These are phyloP conservation scores for Pangasius mekongensis DNA, from an alignment of 2,797 vertebrate genomes.

Conservation along the genomic window DNA sequence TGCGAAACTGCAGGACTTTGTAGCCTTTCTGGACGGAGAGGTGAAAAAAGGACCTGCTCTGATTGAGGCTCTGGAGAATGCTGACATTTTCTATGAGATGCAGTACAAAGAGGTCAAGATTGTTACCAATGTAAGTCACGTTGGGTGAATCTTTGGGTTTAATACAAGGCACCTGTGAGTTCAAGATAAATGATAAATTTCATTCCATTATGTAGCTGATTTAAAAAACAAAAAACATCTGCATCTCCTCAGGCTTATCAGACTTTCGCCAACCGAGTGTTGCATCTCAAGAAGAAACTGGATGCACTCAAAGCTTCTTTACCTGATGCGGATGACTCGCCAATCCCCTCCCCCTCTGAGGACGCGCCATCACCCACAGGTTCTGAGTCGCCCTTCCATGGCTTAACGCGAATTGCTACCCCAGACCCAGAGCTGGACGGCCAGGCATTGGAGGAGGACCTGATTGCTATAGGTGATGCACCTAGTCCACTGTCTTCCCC, in stretches of 20 bases:
- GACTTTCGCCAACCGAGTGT: conserved; percentile 93
- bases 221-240: neutral
- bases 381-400: conserved; percentile 92
- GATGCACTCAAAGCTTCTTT: conserved; percentile 87
- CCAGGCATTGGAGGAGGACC: conserved; percentile 74
- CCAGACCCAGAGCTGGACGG: conserved; percentile 71
- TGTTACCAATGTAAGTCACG: conserved; percentile 89
- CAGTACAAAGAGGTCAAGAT: conserved; percentile 99
- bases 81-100: conserved; percentile 95
- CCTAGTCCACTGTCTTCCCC: conserved; percentile 74
- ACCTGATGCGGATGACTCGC: conserved; percentile 92
- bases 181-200: neutral
- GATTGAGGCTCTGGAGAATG: conserved; percentile 86
- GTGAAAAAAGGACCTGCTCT: conserved; percentile 82
- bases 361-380: conserved; percentile 94
- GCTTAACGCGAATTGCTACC: conserved; percentile 63
- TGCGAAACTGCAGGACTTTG: conserved; percentile 92
- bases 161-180: neutral
- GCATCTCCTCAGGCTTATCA: conserved; percentile 85
- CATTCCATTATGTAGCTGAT: neutral
- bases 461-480: conserved; percentile 58
- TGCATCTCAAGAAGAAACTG: conserved; percentile 95
- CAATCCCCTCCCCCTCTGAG: conserved; percentile 92
- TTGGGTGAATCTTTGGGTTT: neutral
- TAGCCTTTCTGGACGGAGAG: conserved; percentile 88